These are phyloP conservation scores for Thermophis baileyi DNA, from an alignment of 2,113 vertebrate species.

Conservation along the genomic window DNA sequence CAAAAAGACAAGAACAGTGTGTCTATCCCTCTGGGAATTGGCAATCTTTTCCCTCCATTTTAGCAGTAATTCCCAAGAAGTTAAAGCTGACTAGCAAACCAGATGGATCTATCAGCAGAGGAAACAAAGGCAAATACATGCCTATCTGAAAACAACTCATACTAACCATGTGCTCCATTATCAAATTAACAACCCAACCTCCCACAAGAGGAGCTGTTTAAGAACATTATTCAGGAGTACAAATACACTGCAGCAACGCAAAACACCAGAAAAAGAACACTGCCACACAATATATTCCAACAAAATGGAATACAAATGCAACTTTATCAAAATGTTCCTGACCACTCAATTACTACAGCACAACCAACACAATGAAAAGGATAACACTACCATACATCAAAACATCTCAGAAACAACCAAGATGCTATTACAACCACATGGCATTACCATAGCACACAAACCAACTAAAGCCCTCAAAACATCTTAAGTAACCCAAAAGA, in stretches of 20 bases:
- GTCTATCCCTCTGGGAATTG: constrained; percentile 44
- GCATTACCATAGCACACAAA: too few species aligned
- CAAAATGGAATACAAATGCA: neutral
- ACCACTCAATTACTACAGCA: neutral
- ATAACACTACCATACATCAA: neutral
- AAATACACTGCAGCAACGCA: neutral
- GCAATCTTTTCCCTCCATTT: constrained; percentile 26
- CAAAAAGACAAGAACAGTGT: constrained; percentile 34
- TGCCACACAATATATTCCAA: neutral
- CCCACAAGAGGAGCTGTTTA: neutral
- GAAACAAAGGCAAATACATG: neutral
- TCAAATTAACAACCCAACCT: neutral
- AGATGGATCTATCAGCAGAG: neutral
- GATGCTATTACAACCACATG: too few species aligned
- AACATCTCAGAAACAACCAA: neutral
- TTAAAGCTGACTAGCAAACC: neutral
- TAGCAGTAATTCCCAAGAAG: constrained; percentile 20
- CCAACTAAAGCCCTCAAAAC: too few species aligned
- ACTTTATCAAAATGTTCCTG: neutral
- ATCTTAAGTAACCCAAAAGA: too few species aligned
- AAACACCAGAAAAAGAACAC: neutral
- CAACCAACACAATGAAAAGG: neutral
- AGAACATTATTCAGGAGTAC: neutral
- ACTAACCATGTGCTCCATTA: neutral
- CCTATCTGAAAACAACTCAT: neutral